Base-by-base conservation (phyloP, 2,113 vertebrate species). In the Scartelaos histophorus region DNA sequence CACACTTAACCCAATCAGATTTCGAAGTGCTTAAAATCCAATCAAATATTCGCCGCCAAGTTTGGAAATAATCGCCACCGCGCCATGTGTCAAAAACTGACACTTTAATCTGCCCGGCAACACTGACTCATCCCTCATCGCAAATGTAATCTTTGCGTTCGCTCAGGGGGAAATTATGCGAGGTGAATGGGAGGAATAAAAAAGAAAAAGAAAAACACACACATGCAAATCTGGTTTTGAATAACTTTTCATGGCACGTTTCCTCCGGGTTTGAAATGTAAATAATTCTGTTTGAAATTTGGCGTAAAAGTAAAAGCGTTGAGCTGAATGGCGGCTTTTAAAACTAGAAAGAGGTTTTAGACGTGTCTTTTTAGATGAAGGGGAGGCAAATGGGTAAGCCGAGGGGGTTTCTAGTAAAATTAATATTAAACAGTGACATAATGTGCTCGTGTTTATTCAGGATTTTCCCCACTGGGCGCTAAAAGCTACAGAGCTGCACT, bases 191-290 rank as follows among this genome's bases (percentile, higher is more conserved):
- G 29, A 29, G 29, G 4, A 29, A 29, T 2, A 29, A 29, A 29
- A 29, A 29, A 60, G 67, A 46, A 22, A 9, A 73, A 51, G 73
- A 69, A 45, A 19, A n/a, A n/a, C n/a, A n/a, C 72, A 47, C 70
- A 22, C 61, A 75, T 64, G 67, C 68, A 71, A 78, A 70, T 53
- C 34, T 13, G 68, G 19, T 65, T 78, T 69, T 77, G 70, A 74
- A 82, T 74, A 29, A 60, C 29, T 11, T 73, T 58, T 49, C 6
- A 3, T 19, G 6, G 35, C 57, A 51, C 13, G 5, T 67, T 71
- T 58, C 64, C 51, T 47, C 13, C 13, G 56, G 12, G 69, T 85
- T 87, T 89, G 80, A 88, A 90, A 87, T 91, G 85, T 54, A 83
- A 87, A 92, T 92, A 29, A 38, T 3, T 67, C 62, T 67, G 79